phyloP scores from a whole-genome alignment of 2,888 invertebrate genomes.

The Parapristionchus giblindavisi region DNA sequence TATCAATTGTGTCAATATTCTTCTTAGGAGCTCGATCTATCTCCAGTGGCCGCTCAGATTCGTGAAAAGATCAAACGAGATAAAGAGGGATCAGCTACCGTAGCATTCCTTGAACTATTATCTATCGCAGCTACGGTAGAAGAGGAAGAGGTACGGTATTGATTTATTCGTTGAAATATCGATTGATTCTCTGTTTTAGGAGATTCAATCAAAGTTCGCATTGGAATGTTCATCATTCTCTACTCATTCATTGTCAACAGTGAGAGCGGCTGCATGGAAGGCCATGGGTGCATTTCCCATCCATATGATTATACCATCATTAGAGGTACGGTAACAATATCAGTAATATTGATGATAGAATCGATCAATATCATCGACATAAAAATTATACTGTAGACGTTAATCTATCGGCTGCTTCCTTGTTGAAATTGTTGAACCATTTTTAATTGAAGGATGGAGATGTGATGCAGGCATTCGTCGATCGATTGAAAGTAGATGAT shows the following conservation, averaged over 20 bases:
- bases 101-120: conserved; percentile 3
- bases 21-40: conserved; percentile 22
- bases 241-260: conserved; percentile 2
- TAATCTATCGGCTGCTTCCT: too few relatives aligned
- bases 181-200: not conserved
- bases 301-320: not conserved
- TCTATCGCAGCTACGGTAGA: conserved; percentile 9
- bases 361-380: too few relatives aligned
- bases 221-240: not conserved
- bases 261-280: conserved; percentile 17
- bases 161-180: not conserved
- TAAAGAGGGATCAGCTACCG: not conserved
- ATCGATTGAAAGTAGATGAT: not conserved
- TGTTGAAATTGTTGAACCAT: too few relatives aligned
- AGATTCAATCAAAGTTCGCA: not conserved
- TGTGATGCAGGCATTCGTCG: conserved; percentile 8
- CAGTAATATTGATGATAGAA: not conserved
- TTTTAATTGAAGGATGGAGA: not conserved
- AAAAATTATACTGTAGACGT: too few relatives aligned
- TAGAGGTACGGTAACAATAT: not conserved
- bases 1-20: too few relatives aligned
- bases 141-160: conserved; percentile 19
- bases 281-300: not conserved
- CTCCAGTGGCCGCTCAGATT: conserved; percentile 20
- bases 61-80: conserved; percentile 21